Evolutionary conservation across 2,113 vertebrate genomes (phyloP).

Genomic region (Spermophilus dauricus): DNA sequence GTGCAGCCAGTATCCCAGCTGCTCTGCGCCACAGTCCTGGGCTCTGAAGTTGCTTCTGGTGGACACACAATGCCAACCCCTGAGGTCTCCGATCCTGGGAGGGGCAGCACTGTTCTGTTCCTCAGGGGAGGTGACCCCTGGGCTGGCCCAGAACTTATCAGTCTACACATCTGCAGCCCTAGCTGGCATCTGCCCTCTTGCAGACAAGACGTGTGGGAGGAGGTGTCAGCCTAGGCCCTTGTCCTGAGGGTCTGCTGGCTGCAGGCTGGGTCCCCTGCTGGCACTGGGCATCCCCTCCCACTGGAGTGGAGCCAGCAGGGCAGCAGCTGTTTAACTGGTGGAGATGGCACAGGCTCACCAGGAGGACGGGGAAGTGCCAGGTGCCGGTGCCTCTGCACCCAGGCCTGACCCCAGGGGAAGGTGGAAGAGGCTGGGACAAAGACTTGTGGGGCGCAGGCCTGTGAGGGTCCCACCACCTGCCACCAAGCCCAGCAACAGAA

Average conservation of each 20-base stretch:
- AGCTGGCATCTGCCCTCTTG: background rate
- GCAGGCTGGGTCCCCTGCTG: background rate
- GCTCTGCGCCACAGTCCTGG: no score
- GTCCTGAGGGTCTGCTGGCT: no score
- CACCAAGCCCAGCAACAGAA: background rate
- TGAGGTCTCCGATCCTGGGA: no score
- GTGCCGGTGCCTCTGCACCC: background rate
- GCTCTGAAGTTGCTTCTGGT: background rate
- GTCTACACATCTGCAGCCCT: background rate
- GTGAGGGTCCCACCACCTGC: no score
- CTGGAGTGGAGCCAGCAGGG: fast-evolving
- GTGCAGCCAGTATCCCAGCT: background rate
- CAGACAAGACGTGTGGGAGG: no score
- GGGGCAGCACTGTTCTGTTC: background rate
- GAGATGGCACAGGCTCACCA: background rate
- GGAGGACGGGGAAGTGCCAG: background rate
- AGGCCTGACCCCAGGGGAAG: background rate
- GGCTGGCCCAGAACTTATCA: background rate
- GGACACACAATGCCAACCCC: background rate
- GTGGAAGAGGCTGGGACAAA: background rate
- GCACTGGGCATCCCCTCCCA: no score
- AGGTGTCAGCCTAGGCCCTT: background rate
- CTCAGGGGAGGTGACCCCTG: background rate
- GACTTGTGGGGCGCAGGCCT: background rate
- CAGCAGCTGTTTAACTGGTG: background rate